Base-by-base conservation (phyloP, 2,797 vertebrate genomes). In the Pelobates cultripes region DNA sequence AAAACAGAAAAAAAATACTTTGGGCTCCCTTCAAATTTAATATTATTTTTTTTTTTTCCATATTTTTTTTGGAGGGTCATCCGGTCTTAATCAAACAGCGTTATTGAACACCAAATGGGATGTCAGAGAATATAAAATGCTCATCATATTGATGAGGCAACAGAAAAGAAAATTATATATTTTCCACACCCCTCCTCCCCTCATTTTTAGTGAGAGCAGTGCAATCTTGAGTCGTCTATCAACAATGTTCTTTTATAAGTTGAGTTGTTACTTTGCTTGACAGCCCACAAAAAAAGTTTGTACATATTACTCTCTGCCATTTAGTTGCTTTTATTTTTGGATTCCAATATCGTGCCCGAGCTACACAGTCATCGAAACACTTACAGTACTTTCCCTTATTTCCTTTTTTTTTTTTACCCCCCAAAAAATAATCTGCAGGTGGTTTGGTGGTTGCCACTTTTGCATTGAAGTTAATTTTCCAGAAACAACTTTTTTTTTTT, bases 141-240 rank as follows among this genome's bases (percentile, higher is more conserved):
- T 99, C 97, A 99, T 99, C 98, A 99, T 99, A 99, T 99, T 99
- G 98, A 99, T 99, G 98, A 99, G 97, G 81, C 82, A 92, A 93
- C 93, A 93, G 91, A 93, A 79, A 80, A 57, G 55, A 57, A 51
- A 51, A 51, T 6, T 51, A 51, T 83, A 84, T 92, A 69, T 43
- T 73, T 43, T 79, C 93, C 93, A 61, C 91, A 93, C 93, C 71
- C 13, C 40, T 41, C 63, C 72, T 64, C 43, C 61, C 17, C 12
- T 9, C 12, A 14, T 2, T 5, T 51, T 51, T 41, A 60, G 57
- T 73, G 70, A 55, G 28, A 61, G 63, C 81, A 63, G 81, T 69
- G 75, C 63, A 79, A 78, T 79, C 28, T 70, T 45, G 60, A 45
- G 28, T 64, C 73, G 45, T 43, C 47, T 78, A 51, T 64, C 15